Evolutionary conservation across 2,113 vertebrate genomes (phyloP).

Genomic region (Peromyscus maniculatus): DNA sequence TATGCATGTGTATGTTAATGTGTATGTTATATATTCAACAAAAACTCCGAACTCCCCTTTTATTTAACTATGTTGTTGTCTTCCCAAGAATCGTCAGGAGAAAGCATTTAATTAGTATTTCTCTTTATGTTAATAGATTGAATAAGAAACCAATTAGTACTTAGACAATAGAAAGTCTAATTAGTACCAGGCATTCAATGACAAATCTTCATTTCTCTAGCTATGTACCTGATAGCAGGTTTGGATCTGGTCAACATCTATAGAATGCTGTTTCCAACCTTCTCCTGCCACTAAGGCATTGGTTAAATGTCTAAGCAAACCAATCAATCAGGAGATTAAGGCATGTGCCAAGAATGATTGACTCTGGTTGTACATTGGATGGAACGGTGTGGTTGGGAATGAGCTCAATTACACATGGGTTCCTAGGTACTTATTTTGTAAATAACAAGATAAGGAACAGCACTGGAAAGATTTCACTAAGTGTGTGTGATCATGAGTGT

Average conservation of each 20-base stretch:
- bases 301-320: slow-evolving; percentile 41
- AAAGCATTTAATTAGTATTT: slow-evolving; percentile 71
- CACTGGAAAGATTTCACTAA: not conserved
- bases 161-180: slow-evolving; percentile 73
- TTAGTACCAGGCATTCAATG: slow-evolving; percentile 21
- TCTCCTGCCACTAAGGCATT: not conserved
- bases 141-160: slow-evolving; percentile 71
- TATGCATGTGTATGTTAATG: not conserved
- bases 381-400: not conserved
- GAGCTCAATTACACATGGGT: not conserved
- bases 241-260: not conserved
- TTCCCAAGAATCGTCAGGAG: slow-evolving; percentile 51
- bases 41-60: not conserved
- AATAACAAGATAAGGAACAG: not conserved
- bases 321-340: not conserved
- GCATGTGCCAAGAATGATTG: not conserved
- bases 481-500: not conserved
- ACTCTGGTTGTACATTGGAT: not conserved
- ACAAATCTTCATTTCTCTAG: slow-evolving; percentile 36
- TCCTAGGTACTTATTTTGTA: not conserved
- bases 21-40: not conserved
- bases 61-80: slow-evolving; percentile 44
- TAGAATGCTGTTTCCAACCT: not conserved
- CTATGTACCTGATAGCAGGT: not conserved
- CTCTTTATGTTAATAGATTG: slow-evolving; percentile 63